A percentile compares a stretch with the other conserved stretches of the same genome.
Evolutionary conservation across 1,140 invertebrate species (phyloP).

Genomic region (Chymomyza costata): DNA sequence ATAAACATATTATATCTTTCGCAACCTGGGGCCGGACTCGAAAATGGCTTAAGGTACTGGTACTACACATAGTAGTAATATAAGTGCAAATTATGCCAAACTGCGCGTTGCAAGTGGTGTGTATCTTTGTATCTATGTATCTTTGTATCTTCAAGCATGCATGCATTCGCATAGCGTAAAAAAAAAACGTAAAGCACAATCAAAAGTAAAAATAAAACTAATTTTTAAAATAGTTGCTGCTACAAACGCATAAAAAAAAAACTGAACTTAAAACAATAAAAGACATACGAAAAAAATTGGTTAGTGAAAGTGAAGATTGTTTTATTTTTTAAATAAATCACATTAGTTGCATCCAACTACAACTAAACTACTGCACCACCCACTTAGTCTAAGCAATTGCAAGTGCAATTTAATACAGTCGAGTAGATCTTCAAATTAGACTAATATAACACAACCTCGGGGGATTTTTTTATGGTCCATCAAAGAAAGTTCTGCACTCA

Average conservation of each 20-base stretch:
- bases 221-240: slow-evolving; percentile 58
- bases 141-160: slow-evolving; percentile 68
- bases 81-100: too few species aligned
- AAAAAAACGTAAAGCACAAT: slow-evolving; percentile 11
- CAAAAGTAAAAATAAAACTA: slow-evolving; percentile 43
- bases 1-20: slow-evolving; percentile 62
- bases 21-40: slow-evolving; percentile 19
- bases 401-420: slow-evolving; percentile 21
- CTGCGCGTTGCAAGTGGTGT: background rate
- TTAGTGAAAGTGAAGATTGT: slow-evolving; percentile 61
- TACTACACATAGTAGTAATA: slow-evolving; percentile 2
- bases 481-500: too few species aligned
- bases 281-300: slow-evolving; percentile 43
- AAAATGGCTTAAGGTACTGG: background rate
- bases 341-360: slow-evolving; percentile 26
- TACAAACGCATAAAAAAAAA: slow-evolving; percentile 41
- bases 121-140: slow-evolving; percentile 45
- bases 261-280: slow-evolving; percentile 40
- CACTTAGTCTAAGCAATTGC: too few species aligned
- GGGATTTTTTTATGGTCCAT: too few species aligned
- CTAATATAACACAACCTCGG: too few species aligned
- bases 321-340: slow-evolving; percentile 62
- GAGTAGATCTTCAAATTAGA: slow-evolving; percentile 17
- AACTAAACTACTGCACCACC: background rate
- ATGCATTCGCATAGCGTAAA: slow-evolving; percentile 29